Evolutionary conservation across 64 coral and sea anemone species (phyloP), one percentile per base, ranked within the genome.

Genomic region (Pocillopora damicornis): DNA sequence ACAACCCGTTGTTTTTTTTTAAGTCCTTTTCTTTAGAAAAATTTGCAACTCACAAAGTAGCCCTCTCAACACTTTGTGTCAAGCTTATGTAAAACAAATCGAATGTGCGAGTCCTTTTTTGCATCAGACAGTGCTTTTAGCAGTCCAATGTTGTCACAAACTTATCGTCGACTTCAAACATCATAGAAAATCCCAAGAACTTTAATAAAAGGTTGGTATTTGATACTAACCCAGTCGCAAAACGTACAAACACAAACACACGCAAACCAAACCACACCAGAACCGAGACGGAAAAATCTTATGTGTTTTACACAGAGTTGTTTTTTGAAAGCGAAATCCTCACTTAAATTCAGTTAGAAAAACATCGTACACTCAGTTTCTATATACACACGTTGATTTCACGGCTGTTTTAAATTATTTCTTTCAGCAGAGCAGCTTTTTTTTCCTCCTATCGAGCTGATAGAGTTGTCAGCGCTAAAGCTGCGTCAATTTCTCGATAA

Each of bases 401-500:
- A 25, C 61, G 12, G 12, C 16, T 17, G 12, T 35, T 65, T 83
- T 67, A 42, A 38, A 67, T 34, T 66, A 82, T 42, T 57, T 38
- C 38, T 71, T 72, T 57, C 72, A 72, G 36, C 18, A 73, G 58
- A 85, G 81, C 42, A 51, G 42, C 42, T 25, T 85, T 14, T 36
- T 9, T 81, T 16, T 67, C 35, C 60, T 60, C 83, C 73, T 88
- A 96, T 77, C 91, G 94, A 58, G 94, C 74, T 60, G 94, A 96
- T 73, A 96, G 94, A 17, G 94, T 96, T 77, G 94, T 96, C 18
- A 96, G 42, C 11, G 94, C 94, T 22, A 96, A 69, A 2, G 94
- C 94, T 0, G 94, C 94, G 74, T 96, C 94, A 45, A 96, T 93
- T 88, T 96, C 94, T 78, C 94, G 63, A 75, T 96, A 96, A 68